These are phyloP conservation scores for Choristoneura fumiferana DNA, from an alignment of 1,140 invertebrate genomes.

Conservation along the genomic window DNA sequence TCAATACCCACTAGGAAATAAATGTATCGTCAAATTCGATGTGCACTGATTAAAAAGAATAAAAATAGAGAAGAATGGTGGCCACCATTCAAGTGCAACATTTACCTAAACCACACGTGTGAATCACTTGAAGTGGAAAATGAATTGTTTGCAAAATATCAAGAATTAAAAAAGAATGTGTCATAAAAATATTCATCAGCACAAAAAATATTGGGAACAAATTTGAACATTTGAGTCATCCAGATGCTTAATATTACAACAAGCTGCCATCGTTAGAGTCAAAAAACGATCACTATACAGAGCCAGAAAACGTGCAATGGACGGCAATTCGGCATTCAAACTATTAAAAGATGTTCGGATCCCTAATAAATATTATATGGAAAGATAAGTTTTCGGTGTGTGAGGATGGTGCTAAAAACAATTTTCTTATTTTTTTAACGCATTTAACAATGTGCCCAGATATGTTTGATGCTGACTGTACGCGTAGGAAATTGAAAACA, in stretches of 20 bases:
- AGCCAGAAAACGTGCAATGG: background rate
- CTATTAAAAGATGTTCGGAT: background rate
- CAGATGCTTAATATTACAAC: background rate
- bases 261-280: background rate
- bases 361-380: slow-evolving; percentile 1
- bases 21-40: too few relatives aligned
- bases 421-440: background rate
- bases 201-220: background rate
- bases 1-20: too few relatives aligned
- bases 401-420: background rate
- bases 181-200: background rate
- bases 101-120: too few relatives aligned
- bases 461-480: too few relatives aligned
- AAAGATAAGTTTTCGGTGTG: slow-evolving; percentile 2
- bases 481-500: too few relatives aligned
- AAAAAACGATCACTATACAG: background rate
- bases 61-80: too few relatives aligned
- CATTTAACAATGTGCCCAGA: background rate
- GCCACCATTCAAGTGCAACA: too few relatives aligned
- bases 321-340: background rate
- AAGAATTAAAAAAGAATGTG: background rate
- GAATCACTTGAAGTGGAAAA: background rate
- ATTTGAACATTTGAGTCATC: slow-evolving; percentile 2
- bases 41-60: too few relatives aligned
- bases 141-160: background rate